A percentile compares a stretch with the other conserved stretches of the same genome.
Evolutionary conservation across 2,113 vertebrate genomes (phyloP).

Genomic region (Australoheros scitulus): DNA sequence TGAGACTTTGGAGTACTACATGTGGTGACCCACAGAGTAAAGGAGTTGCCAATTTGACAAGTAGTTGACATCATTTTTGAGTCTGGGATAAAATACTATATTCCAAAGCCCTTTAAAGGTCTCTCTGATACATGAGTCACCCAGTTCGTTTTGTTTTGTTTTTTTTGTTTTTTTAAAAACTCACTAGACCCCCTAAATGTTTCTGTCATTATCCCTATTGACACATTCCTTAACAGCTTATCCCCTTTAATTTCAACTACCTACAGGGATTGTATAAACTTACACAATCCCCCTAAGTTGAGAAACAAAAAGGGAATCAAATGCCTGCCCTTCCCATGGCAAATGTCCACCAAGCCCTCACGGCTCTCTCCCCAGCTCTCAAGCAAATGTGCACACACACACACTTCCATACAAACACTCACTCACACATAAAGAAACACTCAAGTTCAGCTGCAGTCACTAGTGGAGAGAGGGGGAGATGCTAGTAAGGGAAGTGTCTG

Average conservation of each 20-base stretch:
- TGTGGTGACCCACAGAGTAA: constrained; percentile 44
- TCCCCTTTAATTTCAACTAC: constrained; percentile 46
- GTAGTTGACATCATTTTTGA: constrained; percentile 70
- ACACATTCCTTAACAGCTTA: constrained; percentile 49
- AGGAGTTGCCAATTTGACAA: constrained; percentile 53
- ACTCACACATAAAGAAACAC: constrained; percentile 33
- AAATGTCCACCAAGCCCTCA: constrained; percentile 59
- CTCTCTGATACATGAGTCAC: constrained; percentile 49
- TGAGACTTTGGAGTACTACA: constrained; percentile 55
- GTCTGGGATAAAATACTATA: constrained; percentile 47
- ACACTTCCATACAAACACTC: constrained; percentile 31
- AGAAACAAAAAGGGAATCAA: constrained; percentile 67
- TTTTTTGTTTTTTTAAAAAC: not conserved
- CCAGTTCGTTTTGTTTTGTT: not conserved
- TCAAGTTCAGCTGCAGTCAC: constrained; percentile 44
- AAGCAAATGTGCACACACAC: constrained; percentile 44
- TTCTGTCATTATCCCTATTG: constrained; percentile 23
- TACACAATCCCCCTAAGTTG: constrained; percentile 54
- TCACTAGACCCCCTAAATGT: constrained; percentile 38
- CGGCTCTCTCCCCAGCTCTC: constrained; percentile 70
- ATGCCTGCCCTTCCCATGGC: constrained; percentile 62
- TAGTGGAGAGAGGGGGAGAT: constrained; percentile 76
- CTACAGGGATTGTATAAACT: constrained; percentile 66
- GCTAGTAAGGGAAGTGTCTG: constrained; percentile 66
- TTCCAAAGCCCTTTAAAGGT: constrained; percentile 69